These are phyloP conservation scores for Fabriciana adippe DNA, from an alignment of 2,888 invertebrate genomes.

Conservation along the genomic window DNA sequence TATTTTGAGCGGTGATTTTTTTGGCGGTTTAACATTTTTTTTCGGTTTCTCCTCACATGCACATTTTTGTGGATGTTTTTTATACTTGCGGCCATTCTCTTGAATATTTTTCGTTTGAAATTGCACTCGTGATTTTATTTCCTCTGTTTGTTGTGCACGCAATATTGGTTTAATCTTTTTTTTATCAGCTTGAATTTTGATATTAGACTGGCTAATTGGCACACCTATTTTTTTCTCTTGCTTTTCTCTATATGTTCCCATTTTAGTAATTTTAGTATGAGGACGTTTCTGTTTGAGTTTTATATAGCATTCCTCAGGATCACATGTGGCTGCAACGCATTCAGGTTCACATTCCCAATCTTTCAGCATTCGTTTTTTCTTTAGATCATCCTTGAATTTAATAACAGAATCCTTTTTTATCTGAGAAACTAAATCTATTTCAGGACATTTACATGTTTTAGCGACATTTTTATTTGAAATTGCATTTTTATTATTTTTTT, in stretches of 20 bases:
- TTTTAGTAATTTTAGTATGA: neutral
- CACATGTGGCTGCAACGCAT: constrained; percentile 43
- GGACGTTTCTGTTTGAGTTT: constrained; percentile 30
- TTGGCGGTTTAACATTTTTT: neutral
- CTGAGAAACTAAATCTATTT: constrained; percentile 37
- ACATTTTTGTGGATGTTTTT: too few species aligned
- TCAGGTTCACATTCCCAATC: constrained; percentile 49
- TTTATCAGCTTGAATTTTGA: constrained; percentile 25
- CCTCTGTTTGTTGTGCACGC: constrained; percentile 8
- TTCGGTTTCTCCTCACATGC: too few species aligned
- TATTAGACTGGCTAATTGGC: constrained; percentile 15
- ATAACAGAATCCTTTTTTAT: constrained; percentile 54
- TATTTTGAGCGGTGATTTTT: neutral
- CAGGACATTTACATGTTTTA: constrained; percentile 20
- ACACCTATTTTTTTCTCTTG: constrained; percentile 18
- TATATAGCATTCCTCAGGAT: constrained; percentile 50
- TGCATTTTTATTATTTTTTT: constrained; percentile 19
- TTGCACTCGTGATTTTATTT: neutral
- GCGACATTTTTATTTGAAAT: constrained; percentile 7
- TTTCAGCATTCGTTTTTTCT: constrained; percentile 43
- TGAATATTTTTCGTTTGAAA: constrained; percentile 3
- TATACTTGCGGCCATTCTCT: too few species aligned
- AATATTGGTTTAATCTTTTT: constrained; percentile 26
- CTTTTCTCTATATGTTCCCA: neutral
- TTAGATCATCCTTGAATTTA: constrained; percentile 50